Conservation (phyloP, 23 tunicate genomes). For the Styela clava region DNA sequence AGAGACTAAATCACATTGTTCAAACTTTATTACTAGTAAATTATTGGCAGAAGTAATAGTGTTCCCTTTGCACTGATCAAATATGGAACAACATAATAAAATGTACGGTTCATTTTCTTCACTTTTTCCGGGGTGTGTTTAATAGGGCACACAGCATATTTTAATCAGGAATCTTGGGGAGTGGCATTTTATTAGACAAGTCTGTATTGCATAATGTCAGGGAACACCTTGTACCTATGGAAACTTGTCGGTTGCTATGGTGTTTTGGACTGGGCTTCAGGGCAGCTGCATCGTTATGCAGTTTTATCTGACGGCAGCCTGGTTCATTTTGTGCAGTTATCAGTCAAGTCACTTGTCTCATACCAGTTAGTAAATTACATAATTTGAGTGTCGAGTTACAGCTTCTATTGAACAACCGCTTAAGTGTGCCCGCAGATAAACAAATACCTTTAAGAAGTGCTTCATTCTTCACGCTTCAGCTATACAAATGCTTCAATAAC, state of each 20-base stretch:
- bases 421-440: background rate
- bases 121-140: too few species aligned
- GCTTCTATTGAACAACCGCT: background rate
- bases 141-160: too few species aligned
- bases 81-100: too few species aligned
- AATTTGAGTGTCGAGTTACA: background rate
- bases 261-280: background rate
- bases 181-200: background rate
- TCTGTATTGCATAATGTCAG: background rate
- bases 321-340: background rate
- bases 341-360: background rate
- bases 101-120: too few species aligned
- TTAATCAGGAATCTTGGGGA: background rate
- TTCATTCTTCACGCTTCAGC: background rate
- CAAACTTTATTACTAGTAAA: background rate
- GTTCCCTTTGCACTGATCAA: background rate
- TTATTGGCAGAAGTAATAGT: background rate
- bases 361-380: background rate
- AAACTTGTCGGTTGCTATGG: background rate
- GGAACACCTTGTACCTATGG: background rate
- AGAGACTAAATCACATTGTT: background rate
- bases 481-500: background rate
- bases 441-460: background rate
- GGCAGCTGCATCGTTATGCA: background rate
- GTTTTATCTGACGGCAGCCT: background rate